A percentile compares a stretch with the other conserved stretches of the same genome.
Conservation (phyloP, 2,888 invertebrate genomes). For the Leptura quadrifasciata region DNA sequence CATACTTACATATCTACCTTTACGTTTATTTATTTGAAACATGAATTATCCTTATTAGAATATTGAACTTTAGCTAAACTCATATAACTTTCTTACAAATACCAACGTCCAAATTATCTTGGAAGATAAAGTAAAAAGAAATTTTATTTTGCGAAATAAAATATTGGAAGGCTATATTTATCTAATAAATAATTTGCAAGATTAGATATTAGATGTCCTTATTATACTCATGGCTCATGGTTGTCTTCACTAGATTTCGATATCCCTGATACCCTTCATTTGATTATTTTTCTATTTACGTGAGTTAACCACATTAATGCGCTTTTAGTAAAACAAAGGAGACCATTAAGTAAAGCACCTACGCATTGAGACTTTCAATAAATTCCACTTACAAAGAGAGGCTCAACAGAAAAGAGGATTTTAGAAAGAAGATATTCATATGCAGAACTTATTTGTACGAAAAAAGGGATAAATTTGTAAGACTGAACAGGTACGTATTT, state of each 20-base stretch:
- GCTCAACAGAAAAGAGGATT: neutral
- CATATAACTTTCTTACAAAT: too few relatives aligned
- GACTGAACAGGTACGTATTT: too few relatives aligned
- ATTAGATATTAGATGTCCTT: neutral
- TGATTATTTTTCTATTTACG: neutral
- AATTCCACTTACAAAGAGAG: neutral
- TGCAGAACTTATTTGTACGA: neutral
- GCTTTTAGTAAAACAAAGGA: neutral
- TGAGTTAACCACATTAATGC: neutral
- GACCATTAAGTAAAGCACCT: conserved; percentile 6
- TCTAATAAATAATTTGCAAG: too few relatives aligned
- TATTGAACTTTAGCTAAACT: too few relatives aligned
- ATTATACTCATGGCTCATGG: neutral
- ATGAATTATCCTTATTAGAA: too few relatives aligned
- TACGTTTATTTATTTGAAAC: too few relatives aligned
- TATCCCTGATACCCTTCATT: neutral
- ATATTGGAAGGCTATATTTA: too few relatives aligned
- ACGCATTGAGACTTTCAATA: neutral
- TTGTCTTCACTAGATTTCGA: neutral
- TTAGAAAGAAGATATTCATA: conserved; percentile 7
- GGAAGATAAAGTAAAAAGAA: too few relatives aligned
- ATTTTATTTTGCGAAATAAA: too few relatives aligned
- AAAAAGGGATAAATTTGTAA: neutral
- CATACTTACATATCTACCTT: too few relatives aligned
- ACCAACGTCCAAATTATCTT: too few relatives aligned